Conservation (phyloP, 2,113 vertebrate species). For the Alethe castanea region DNA sequence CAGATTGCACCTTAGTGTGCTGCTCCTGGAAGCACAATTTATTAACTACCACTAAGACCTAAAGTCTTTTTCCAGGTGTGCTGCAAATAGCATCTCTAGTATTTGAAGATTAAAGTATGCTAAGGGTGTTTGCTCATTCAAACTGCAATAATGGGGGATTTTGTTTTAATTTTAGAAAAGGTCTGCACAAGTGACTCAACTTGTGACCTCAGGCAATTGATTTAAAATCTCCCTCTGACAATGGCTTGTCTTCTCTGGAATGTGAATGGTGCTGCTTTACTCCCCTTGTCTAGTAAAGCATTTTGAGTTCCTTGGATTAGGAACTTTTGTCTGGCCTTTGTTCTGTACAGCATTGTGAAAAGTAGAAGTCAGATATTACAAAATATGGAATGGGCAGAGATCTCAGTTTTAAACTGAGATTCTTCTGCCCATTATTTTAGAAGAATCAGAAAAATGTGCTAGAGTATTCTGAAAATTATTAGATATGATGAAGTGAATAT, state of each 20-base stretch:
- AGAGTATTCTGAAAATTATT: background rate
- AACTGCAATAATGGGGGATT: background rate
- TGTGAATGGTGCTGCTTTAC: background rate
- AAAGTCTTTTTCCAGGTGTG: background rate
- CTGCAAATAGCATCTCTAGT: background rate
- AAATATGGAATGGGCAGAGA: background rate
- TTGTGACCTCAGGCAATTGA: background rate
- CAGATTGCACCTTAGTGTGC: background rate
- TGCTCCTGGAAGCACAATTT: background rate
- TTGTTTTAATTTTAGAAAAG: background rate
- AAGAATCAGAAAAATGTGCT: background rate
- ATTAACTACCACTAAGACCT: background rate
- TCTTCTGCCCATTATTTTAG: background rate
- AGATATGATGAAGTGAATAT: background rate
- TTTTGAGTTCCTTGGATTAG: background rate
- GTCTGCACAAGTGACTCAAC: background rate
- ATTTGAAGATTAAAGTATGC: background rate
- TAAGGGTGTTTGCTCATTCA: background rate
- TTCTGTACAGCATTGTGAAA: background rate
- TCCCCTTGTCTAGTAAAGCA: background rate
- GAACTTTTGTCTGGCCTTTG: fast-evolving
- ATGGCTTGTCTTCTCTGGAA: background rate
- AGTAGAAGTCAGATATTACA: background rate
- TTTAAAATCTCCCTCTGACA: background rate
- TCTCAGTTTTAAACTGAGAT: background rate